Evolutionary conservation across 2,797 vertebrate species (phyloP), one percentile per base, ranked within the genome.

Genomic region (Glyptemys insculpta): DNA sequence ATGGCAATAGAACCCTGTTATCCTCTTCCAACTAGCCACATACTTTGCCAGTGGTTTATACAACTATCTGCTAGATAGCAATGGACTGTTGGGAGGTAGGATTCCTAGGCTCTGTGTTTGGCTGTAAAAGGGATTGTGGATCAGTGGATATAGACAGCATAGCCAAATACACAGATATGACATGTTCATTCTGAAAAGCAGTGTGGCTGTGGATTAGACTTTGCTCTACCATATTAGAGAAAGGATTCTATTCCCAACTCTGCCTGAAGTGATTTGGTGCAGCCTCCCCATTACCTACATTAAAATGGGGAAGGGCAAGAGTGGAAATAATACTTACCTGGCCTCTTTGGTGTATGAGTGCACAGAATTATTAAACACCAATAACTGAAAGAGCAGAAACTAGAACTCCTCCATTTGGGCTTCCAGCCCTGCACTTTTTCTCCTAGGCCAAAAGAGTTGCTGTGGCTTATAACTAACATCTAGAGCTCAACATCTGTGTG

Each of bases 181-280:
- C 29, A 59, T 21, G 44, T 14, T 16, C 14, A 86, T 54, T 78
- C 29, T 41, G 90, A 84, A 83, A 72, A 34, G 11, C 2, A 81
- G 2, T 2, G 1, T 14, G 82, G 3, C 37, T n/a, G 79, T n/a
- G 41, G 53, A 85, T 80, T 47, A 41, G 52, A 84, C 2, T 83
- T 87, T 29, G 12, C 84, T 52, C 65, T 3, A 12, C n/a, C 76
- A 82, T 41, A 52, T 56, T 47, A 96, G 86, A 93, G 68, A 91
- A 56, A 88, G 88, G 91, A 91, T 85, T 90, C 79, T 68, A 87
- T 59, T 86, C 68, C 89, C 79, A 89, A 27, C n/a, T 91, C 91
- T 83, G 31, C 88, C 1, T 5, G 8, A 37, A 88, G 86, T 37
- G 16, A 90, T 79, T 88, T 88, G 88, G 59, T 91, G 50, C 89